A percentile compares a stretch with the other conserved stretches of the same genome.
phyloP scores from a whole-genome alignment of 2,888 invertebrate species.

The Drosophila aldrichi region DNA sequence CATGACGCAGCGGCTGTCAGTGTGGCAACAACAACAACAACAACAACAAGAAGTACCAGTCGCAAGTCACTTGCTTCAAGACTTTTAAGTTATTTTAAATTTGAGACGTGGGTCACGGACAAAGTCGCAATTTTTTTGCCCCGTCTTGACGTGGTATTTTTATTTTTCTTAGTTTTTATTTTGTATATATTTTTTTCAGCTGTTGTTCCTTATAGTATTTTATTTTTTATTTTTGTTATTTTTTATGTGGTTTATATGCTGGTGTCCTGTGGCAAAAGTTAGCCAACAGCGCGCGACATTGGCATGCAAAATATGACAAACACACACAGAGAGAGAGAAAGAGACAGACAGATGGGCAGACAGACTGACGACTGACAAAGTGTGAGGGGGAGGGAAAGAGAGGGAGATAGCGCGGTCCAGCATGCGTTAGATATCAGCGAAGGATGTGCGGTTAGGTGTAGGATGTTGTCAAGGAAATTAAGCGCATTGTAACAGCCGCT shows the following conservation, averaged over 20 bases:
- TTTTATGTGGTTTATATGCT: slow-evolving; percentile 18
- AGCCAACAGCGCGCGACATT: slow-evolving; percentile 27
- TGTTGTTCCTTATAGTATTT: slow-evolving; percentile 10
- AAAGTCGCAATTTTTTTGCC: slow-evolving; percentile 43
- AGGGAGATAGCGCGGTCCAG: slow-evolving; percentile 30
- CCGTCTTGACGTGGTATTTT: slow-evolving; percentile 15
- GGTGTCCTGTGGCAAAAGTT: slow-evolving; percentile 13
- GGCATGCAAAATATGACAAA: slow-evolving; percentile 49
- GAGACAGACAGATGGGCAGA: slow-evolving; percentile 16
- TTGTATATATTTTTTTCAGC: neutral
- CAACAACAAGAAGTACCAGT: slow-evolving; percentile 25
- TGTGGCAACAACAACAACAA: slow-evolving; percentile 22
- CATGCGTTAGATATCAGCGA: neutral
- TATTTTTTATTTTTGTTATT: neutral
- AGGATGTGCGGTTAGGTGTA: slow-evolving; percentile 49
- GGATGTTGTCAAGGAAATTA: slow-evolving; percentile 74
- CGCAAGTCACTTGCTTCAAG: slow-evolving; percentile 63
- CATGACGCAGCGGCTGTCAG: slow-evolving; percentile 68
- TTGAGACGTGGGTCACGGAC: slow-evolving; percentile 61
- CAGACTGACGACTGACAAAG: neutral
- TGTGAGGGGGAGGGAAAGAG: neutral
- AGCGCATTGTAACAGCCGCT: slow-evolving; percentile 61
- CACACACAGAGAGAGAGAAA: slow-evolving; percentile 26
- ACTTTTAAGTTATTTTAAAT: slow-evolving; percentile 76
- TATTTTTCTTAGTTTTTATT: slow-evolving; percentile 1